Evolutionary conservation across 2,888 invertebrate species (phyloP).

Genomic region (Chymomyza caudatula): DNA sequence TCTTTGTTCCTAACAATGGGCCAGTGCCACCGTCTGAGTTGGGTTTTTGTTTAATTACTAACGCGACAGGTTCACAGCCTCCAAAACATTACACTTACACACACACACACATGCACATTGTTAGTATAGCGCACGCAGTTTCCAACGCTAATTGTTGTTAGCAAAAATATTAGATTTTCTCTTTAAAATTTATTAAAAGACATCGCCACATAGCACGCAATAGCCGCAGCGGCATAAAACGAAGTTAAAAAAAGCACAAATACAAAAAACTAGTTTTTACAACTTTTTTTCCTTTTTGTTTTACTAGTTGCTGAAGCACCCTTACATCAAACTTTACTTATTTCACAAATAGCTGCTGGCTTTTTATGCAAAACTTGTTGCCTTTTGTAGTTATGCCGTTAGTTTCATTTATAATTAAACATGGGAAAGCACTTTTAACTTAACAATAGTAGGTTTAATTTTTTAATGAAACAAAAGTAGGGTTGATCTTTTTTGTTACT

Average conservation of each 20-base stretch:
- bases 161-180: slow-evolving; percentile 13
- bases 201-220: slow-evolving; percentile 1
- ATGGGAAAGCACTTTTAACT: background rate
- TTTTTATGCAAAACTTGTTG: background rate
- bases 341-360: background rate
- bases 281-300: background rate
- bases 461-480: slow-evolving; percentile 28
- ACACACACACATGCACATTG: slow-evolving; percentile 12
- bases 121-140: slow-evolving; percentile 14
- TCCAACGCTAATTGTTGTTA: slow-evolving; percentile 10
- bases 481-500: background rate
- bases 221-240: background rate
- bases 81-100: slow-evolving; percentile 43
- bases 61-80: slow-evolving; percentile 42
- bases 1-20: slow-evolving; percentile 36
- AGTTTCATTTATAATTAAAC: background rate
- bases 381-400: background rate
- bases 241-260: background rate
- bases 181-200: slow-evolving; percentile 8
- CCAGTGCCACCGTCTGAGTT: slow-evolving; percentile 21
- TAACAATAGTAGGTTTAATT: slow-evolving; percentile 30
- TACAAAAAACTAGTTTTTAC: background rate
- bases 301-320: background rate
- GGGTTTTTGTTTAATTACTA: background rate
- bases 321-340: background rate